Evolutionary conservation across 2,888 invertebrate genomes (phyloP).

Genomic region (Drosophila suboccidentalis): DNA sequence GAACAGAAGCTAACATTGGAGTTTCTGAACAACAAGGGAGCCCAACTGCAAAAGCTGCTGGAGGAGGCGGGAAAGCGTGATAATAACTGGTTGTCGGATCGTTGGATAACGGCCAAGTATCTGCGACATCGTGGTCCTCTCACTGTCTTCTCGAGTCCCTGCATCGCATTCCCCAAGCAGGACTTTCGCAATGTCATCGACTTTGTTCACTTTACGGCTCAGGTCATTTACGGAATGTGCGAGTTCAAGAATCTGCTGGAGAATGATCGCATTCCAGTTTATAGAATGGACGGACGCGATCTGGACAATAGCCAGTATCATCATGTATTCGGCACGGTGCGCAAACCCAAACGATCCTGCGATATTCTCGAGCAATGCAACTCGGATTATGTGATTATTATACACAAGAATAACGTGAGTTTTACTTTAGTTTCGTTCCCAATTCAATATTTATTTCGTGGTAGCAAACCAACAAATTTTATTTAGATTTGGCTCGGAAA

Average conservation of each 20-base stretch:
- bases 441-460: no score
- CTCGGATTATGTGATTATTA: constrained; percentile 91
- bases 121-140: constrained; percentile 93
- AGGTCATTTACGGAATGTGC: constrained; percentile 86
- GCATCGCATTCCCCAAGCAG: constrained; percentile 91
- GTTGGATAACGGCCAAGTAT: constrained; percentile 96
- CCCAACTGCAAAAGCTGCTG: constrained; percentile 87
- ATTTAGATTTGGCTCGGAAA: no score
- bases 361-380: constrained; percentile 90
- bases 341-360: constrained; percentile 89
- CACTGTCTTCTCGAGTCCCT: constrained; percentile 94
- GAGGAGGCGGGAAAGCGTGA: constrained; percentile 88
- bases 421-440: no score
- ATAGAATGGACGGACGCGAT: constrained; percentile 92
- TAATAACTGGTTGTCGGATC: constrained; percentile 94
- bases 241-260: constrained; percentile 82
- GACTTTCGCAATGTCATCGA: constrained; percentile 88
- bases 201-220: constrained; percentile 89
- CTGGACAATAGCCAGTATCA: constrained; percentile 97
- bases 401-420: constrained; percentile 93
- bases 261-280: constrained; percentile 88
- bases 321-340: constrained; percentile 94
- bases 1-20: constrained; percentile 88
- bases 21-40: constrained; percentile 74
- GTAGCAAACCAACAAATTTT: no score